These are phyloP conservation scores for Silurus meridionalis DNA, from an alignment of 2,113 vertebrate genomes.

Conservation along the genomic window DNA sequence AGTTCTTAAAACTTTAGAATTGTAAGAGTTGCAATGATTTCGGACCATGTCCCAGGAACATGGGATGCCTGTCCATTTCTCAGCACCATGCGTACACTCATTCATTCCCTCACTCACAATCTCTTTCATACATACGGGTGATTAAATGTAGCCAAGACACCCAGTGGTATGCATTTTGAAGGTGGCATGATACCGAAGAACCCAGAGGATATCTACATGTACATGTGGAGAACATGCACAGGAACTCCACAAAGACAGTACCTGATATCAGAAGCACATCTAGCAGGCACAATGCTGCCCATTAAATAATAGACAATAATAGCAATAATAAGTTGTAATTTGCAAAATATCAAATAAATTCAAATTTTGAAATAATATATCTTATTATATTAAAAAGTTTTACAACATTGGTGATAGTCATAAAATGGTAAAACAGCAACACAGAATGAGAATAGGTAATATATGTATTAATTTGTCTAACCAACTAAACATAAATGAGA, in stretches of 20 bases:
- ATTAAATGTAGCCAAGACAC: not conserved
- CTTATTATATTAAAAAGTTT: not conserved
- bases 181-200: not conserved
- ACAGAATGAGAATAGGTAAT: not conserved
- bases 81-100: not conserved
- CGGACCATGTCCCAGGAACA: not conserved
- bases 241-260: not conserved
- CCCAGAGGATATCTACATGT: not conserved
- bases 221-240: not conserved
- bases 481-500: not conserved
- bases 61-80: not conserved
- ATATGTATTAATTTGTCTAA: not conserved
- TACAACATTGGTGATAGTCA: not conserved
- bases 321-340: not conserved
- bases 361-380: no score
- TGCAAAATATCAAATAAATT: not conserved
- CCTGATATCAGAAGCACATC: not conserved
- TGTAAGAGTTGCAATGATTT: not conserved
- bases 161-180: not conserved
- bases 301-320: not conserved
- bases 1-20: not conserved
- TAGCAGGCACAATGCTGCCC: not conserved
- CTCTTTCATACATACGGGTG: not conserved
- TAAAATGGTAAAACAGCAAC: not conserved
- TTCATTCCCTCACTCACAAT: not conserved